A percentile compares a stretch with the other conserved stretches of the same genome.
Conservation (phyloP, 2,888 invertebrate genomes). For the Lacanobia wlatinum region DNA sequence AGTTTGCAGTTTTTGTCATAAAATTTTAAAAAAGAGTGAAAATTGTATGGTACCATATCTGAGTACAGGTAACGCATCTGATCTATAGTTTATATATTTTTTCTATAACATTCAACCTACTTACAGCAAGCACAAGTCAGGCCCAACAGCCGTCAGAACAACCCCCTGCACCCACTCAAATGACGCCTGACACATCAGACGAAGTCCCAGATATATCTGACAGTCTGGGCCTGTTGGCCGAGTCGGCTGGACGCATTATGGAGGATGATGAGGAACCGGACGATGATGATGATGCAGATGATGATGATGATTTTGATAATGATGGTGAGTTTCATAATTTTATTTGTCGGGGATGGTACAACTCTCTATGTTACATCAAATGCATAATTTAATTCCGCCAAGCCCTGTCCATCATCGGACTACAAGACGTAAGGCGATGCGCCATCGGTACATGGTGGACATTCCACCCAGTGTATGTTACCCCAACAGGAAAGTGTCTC, state of each 20-base stretch:
- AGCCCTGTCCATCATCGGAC: no score
- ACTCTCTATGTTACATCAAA: no score
- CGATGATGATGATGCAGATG: constrained; percentile 78
- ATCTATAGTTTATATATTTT: neutral
- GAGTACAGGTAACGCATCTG: no score
- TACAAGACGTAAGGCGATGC: no score
- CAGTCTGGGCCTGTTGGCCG: constrained; percentile 84
- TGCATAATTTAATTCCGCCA: no score
- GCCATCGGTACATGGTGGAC: no score
- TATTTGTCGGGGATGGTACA: no score
- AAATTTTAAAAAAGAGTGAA: no score
- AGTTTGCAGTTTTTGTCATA: no score
- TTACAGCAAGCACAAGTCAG: constrained; percentile 24
- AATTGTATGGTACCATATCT: no score
- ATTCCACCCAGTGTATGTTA: no score
- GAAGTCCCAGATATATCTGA: constrained; percentile 78
- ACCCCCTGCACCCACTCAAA: neutral
- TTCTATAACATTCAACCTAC: neutral
- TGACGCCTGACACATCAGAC: constrained; percentile 64
- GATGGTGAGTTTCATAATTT: constrained; percentile 67
- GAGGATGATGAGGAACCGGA: constrained; percentile 82
- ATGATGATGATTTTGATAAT: constrained; percentile 76
- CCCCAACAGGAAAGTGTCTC: no score
- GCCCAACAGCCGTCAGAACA: neutral
- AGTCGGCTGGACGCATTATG: constrained; percentile 79